These are phyloP conservation scores for Andrena bicolor DNA, from an alignment of 2,888 invertebrate genomes.

Conservation along the genomic window DNA sequence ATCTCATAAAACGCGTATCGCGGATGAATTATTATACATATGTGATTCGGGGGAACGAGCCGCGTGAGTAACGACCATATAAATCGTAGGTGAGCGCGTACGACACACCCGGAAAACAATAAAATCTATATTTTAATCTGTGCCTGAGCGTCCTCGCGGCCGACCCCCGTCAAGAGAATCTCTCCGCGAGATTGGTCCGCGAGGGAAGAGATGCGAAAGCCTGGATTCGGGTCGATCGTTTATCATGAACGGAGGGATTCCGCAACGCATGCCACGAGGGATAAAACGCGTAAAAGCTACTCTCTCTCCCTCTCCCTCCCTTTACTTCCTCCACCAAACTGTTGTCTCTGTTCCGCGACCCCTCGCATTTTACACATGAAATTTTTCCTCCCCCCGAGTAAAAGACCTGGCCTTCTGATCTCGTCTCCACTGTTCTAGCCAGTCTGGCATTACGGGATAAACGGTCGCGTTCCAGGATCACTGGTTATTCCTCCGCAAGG, in stretches of 20 bases:
- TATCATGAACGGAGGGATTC: slow-evolving; percentile 72
- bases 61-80: slow-evolving; percentile 80
- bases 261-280: slow-evolving; percentile 55
- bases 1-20: slow-evolving; percentile 77
- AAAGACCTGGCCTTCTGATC: slow-evolving; percentile 14
- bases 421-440: background rate
- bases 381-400: background rate
- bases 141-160: slow-evolving; percentile 67
- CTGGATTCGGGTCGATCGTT: slow-evolving; percentile 73
- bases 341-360: background rate
- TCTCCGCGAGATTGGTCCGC: slow-evolving; percentile 62
- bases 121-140: slow-evolving; percentile 84
- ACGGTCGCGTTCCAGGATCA: background rate
- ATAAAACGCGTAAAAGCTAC: slow-evolving; percentile 74
- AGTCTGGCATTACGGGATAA: background rate
- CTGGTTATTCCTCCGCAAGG: background rate
- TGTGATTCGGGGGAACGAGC: slow-evolving; percentile 69
- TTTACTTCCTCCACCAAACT: background rate
- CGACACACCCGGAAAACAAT: slow-evolving; percentile 79
- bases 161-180: slow-evolving; percentile 61
- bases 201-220: slow-evolving; percentile 53
- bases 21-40: slow-evolving; percentile 77
- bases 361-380: background rate
- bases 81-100: slow-evolving; percentile 76
- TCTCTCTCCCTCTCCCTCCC: background rate